These are phyloP conservation scores for Diorhabda elongata DNA, from an alignment of 1,140 invertebrate genomes.

Conservation along the genomic window DNA sequence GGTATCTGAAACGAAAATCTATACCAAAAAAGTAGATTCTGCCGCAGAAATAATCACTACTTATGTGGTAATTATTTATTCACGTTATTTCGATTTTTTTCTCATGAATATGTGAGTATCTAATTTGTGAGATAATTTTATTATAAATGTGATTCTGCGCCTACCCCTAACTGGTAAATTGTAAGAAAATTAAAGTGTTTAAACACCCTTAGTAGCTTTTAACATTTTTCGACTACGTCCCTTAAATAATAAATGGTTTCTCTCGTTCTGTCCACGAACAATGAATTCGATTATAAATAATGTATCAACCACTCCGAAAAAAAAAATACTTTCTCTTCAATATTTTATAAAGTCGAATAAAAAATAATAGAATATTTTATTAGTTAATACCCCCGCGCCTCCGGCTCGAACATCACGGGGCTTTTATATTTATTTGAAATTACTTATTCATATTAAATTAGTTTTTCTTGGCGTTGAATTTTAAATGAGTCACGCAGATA, in stretches of 20 bases:
- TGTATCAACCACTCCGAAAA: slow-evolving; percentile 43
- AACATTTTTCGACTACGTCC: slow-evolving; percentile 16
- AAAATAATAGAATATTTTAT: slow-evolving; percentile 48
- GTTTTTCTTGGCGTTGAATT: slow-evolving; percentile 45
- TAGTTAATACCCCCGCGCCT: slow-evolving; percentile 41
- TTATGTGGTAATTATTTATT: too few species aligned
- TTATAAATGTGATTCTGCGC: neutral
- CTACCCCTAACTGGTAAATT: neutral
- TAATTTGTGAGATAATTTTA: too few species aligned
- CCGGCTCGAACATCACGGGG: slow-evolving; percentile 29
- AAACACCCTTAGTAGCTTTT: slow-evolving; percentile 8
- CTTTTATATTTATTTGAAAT: slow-evolving; percentile 46
- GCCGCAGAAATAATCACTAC: too few species aligned
- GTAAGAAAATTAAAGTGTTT: slow-evolving; percentile 9
- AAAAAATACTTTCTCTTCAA: slow-evolving; percentile 43
- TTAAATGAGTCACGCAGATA: slow-evolving; percentile 43
- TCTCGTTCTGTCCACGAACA: slow-evolving; percentile 35
- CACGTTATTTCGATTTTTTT: too few species aligned
- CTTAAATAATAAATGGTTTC: slow-evolving; percentile 35
- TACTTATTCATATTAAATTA: slow-evolving; percentile 47
- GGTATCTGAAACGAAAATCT: too few species aligned
- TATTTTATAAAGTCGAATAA: slow-evolving; percentile 45
- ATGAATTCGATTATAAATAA: slow-evolving; percentile 46
- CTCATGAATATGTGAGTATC: too few species aligned
- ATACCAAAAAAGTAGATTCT: too few species aligned